Evolutionary conservation across 2,797 vertebrate genomes (phyloP).

Genomic region (Austrolebias charrua): DNA sequence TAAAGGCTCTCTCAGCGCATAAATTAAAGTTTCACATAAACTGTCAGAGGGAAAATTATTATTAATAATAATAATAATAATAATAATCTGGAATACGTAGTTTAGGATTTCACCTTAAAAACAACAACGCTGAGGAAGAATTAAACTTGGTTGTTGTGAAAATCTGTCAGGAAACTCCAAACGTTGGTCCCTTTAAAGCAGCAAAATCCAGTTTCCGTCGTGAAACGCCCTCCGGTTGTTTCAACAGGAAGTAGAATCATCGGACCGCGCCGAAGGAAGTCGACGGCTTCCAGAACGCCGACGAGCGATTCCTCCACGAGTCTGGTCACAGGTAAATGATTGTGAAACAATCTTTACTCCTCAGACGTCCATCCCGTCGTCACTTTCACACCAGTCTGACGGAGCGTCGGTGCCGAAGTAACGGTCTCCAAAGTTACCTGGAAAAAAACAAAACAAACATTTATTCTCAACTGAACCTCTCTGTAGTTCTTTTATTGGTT

Average conservation of each 20-base stretch:
- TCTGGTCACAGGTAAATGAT: neutral
- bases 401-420: constrained; percentile 90
- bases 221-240: neutral
- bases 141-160: neutral
- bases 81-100: neutral
- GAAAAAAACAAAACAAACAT: constrained; percentile 1
- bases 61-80: neutral
- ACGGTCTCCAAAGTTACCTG: constrained; percentile 92
- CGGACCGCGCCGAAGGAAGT: too few relatives aligned
- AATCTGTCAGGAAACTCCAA: neutral
- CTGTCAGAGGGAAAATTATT: constrained; percentile 1
- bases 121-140: neutral
- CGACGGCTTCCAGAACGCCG: too few relatives aligned
- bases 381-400: constrained; percentile 82
- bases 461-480: too few relatives aligned
- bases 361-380: constrained; percentile 84
- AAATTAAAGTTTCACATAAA: neutral
- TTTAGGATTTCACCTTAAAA: neutral
- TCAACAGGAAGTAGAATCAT: constrained; percentile 6
- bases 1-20: neutral
- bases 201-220: neutral
- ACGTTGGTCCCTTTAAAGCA: constrained; percentile 11
- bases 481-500: too few relatives aligned
- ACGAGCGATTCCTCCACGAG: too few relatives aligned
- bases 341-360: neutral